Conservation (phyloP, 2,797 vertebrate genomes). For the Poecilia velifera region DNA sequence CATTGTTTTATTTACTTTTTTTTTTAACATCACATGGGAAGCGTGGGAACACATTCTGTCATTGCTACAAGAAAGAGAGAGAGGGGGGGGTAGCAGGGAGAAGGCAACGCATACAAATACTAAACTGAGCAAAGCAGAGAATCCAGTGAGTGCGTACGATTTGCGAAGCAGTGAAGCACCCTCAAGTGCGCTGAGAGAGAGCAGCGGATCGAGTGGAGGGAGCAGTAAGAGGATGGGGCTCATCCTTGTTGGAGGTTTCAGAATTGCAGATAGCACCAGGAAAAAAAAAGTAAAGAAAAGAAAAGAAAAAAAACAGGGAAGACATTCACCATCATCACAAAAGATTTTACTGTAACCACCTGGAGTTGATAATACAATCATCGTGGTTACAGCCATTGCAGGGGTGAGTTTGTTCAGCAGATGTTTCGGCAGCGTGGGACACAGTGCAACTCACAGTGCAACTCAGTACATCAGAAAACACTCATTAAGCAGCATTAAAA, state of each 20-base stretch:
- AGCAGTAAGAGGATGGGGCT: slow-evolving; percentile 36
- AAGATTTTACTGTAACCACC: slow-evolving; percentile 3
- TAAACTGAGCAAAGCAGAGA: slow-evolving; percentile 60
- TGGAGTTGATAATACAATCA: slow-evolving; percentile 47
- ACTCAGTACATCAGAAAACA: slow-evolving; percentile 63
- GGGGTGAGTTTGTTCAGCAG: slow-evolving; percentile 51
- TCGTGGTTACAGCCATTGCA: slow-evolving; percentile 37
- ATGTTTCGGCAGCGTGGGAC: slow-evolving; percentile 66
- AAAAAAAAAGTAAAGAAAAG: not conserved
- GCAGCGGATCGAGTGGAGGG: not conserved
- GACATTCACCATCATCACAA: slow-evolving; percentile 57
- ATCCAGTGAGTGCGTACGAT: slow-evolving; percentile 71
- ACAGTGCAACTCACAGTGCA: slow-evolving; percentile 72
- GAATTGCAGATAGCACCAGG: slow-evolving; percentile 25
- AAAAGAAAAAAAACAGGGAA: slow-evolving; percentile 8
- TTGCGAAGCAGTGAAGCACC: slow-evolving; percentile 69
- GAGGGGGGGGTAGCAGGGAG: slow-evolving; percentile 57
- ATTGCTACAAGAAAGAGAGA: slow-evolving; percentile 64
- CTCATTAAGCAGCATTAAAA: slow-evolving; percentile 74
- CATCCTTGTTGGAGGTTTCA: slow-evolving; percentile 36
- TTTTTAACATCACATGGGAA: slow-evolving; percentile 73
- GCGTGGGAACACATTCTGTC: slow-evolving; percentile 66
- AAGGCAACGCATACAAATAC: slow-evolving; percentile 59
- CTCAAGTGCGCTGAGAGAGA: slow-evolving; percentile 74
- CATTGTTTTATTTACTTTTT: slow-evolving; percentile 76